Conservation (phyloP, 2,113 vertebrate species). For the Marcusenius ussheri region DNA sequence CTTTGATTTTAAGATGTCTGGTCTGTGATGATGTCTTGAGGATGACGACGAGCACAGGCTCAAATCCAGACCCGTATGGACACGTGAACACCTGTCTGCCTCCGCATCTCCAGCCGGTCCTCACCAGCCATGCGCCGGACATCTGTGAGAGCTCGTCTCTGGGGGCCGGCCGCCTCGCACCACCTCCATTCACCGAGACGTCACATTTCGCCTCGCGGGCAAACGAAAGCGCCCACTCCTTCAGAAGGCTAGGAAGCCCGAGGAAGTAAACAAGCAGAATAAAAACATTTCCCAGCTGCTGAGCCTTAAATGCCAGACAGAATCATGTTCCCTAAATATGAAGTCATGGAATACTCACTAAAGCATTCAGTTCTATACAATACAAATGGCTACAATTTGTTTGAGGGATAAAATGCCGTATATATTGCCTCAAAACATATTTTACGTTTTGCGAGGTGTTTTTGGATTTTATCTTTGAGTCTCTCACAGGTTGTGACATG, state of each 20-base stretch:
- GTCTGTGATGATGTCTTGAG: not conserved
- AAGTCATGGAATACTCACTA: not conserved
- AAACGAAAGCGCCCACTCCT: not conserved
- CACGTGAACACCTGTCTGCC: not conserved
- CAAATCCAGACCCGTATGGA: not conserved
- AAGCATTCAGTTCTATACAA: not conserved
- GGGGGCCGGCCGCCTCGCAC: not conserved
- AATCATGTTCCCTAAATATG: not conserved
- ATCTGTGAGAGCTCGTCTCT: not conserved
- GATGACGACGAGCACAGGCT: not conserved
- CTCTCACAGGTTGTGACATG: not conserved
- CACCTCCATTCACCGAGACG: not conserved
- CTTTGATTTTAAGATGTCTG: not conserved
- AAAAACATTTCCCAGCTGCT: not conserved
- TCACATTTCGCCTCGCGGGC: not conserved
- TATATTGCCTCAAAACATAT: not conserved
- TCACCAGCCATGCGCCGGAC: not conserved
- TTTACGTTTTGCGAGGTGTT: not conserved
- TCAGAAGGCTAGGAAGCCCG: not conserved
- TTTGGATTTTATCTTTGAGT: not conserved
- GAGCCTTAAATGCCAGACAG: not conserved
- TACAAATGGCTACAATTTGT: not conserved
- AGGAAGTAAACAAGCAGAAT: not conserved
- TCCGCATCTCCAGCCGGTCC: not conserved
- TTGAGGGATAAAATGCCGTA: not conserved